Base-by-base conservation (phyloP, 2,888 invertebrate species). In the Rhaphigaster nebulosa region DNA sequence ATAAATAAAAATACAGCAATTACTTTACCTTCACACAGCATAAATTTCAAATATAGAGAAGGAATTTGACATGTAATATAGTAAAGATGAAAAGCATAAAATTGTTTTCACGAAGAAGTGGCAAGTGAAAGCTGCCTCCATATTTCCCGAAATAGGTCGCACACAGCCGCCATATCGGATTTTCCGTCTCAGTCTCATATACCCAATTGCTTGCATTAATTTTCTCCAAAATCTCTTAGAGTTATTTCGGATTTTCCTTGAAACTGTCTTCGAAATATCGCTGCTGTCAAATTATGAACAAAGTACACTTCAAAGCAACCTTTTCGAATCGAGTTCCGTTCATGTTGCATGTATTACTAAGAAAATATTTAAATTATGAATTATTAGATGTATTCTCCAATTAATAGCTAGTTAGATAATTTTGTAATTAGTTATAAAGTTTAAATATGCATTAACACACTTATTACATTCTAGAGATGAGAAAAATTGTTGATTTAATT, bases 141-240 rank as follows among this genome's bases (percentile, higher is more conserved):
- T 84, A 84, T 84, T 45, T 45, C 84, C 84, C 84, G 84, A 84
- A 84, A 84, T 84, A 84, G 84, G 84, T 84, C 84, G 84, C 45
- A 50, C 45, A 15, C 45, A 45, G 84, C 45, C 84, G 84, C 84
- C 84, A 84, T 84, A n/a, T 41, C 5, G 45, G 84, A 84, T 84
- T 84, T 84, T 84, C 84, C 84, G 84, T 45, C 45, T 84, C 84
- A 84, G 45, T 1, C n/a, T 80, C n/a, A 38, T 80, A 45, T 41
- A 45, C n/a, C 6, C 45, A 2, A 45, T 84, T n/a, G 26, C 41
- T 3, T 45, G n/a, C n/a, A 45, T 45, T 84, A 84, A 76, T 76
- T 76, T 76, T 76, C 34, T 76, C 70, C 70, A 76, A 8, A 8
- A 38, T 18, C 8, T 38, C 20, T 18, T 38, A 38, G 3, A 23